A percentile compares a stretch with the other conserved stretches of the same genome.
Evolutionary conservation across 2,797 vertebrate genomes (phyloP).

Genomic region (Notamacropus eugenii): DNA sequence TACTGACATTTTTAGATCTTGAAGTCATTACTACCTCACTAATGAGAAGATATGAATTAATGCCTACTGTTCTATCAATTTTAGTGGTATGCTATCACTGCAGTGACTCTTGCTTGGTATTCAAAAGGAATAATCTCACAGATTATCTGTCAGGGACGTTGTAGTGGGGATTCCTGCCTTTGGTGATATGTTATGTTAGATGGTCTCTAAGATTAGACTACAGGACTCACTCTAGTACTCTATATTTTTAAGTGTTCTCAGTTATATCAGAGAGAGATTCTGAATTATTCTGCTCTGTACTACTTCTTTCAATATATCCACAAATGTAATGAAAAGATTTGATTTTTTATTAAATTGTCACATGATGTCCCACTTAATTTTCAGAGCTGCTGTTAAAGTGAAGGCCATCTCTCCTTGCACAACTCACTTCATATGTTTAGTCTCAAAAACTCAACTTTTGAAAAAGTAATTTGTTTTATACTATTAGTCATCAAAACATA

Average conservation of each 20-base stretch:
- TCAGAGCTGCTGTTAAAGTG: background rate
- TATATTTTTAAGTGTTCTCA: background rate
- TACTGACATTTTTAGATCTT: background rate
- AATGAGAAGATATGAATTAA: background rate
- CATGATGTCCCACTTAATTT: background rate
- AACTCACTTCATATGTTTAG: background rate
- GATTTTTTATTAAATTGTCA: background rate
- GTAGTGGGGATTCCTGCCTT: background rate
- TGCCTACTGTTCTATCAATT: background rate
- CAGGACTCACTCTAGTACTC: background rate
- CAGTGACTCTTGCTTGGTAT: background rate
- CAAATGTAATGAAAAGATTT: background rate
- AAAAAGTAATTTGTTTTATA: background rate
- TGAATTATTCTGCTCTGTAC: background rate
- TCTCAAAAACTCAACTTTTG: background rate
- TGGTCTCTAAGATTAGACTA: background rate
- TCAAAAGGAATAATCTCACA: background rate
- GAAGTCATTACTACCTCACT: background rate
- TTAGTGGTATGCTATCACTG: background rate
- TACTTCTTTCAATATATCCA: background rate
- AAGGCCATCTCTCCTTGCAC: background rate
- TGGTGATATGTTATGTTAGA: background rate
- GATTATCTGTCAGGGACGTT: background rate
- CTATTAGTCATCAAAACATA: background rate
- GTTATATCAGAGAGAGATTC: background rate